Evolutionary conservation across 2,797 vertebrate genomes (phyloP).

Genomic region (Acanthornis magna): DNA sequence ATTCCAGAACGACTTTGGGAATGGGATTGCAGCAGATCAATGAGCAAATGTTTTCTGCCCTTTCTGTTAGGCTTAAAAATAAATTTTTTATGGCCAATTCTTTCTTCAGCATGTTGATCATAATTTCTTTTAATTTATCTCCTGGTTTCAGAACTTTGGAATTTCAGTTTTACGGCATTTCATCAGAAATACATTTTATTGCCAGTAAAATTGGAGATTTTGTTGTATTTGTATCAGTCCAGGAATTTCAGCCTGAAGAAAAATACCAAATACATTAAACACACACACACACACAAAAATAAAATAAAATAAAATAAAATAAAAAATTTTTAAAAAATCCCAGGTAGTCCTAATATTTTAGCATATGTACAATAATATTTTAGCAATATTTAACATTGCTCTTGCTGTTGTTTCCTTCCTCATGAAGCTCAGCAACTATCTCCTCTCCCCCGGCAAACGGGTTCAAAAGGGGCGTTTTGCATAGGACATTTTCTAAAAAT

Average conservation of each 20-base stretch:
- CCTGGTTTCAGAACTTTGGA: background rate
- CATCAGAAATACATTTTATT: background rate
- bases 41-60: background rate
- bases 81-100: background rate
- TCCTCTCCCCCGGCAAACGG: background rate
- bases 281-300: background rate
- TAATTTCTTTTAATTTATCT: background rate
- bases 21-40: background rate
- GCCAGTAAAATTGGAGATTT: background rate
- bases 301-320: too few relatives aligned
- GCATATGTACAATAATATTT: background rate
- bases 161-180: background rate
- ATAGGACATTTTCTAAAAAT: background rate
- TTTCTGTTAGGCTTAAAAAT: background rate
- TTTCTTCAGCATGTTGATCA: background rate
- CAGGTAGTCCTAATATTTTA: background rate
- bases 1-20: background rate
- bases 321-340: background rate
- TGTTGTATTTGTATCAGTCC: background rate
- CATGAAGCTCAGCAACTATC: background rate
- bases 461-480: background rate
- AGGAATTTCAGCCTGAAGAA: background rate
- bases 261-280: background rate
- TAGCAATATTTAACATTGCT: accelerated
- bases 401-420: background rate